Evolutionary conservation across 1,140 invertebrate genomes (phyloP).

Genomic region (Drosophila nebulosa): DNA sequence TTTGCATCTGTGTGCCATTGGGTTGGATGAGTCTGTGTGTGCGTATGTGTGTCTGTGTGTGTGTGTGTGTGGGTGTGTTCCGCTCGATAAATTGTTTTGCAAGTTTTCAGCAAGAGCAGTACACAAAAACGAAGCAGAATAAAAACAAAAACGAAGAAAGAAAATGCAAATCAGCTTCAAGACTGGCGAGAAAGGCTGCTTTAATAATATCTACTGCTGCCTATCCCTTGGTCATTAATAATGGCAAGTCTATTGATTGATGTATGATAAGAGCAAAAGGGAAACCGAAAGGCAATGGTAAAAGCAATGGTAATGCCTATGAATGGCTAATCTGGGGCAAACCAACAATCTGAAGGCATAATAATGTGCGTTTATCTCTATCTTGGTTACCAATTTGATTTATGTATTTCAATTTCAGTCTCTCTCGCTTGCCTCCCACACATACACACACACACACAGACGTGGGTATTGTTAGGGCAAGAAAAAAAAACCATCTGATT

Average conservation of each 20-base stretch:
- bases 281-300: background rate
- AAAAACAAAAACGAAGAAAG: background rate
- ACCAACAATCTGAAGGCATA: slow-evolving; percentile 52
- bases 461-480: no score
- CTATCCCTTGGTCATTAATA: slow-evolving; percentile 54
- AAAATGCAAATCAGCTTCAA: slow-evolving; percentile 35
- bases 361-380: slow-evolving; percentile 75
- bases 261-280: slow-evolving; percentile 60
- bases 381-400: slow-evolving; percentile 71
- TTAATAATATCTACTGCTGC: slow-evolving; percentile 23
- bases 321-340: background rate
- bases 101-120: slow-evolving; percentile 25
- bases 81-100: slow-evolving; percentile 58
- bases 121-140: background rate
- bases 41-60: background rate
- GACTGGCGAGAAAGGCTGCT: background rate
- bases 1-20: slow-evolving; percentile 34
- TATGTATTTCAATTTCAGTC: slow-evolving; percentile 72
- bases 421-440: background rate
- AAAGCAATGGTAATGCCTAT: background rate
- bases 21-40: slow-evolving; percentile 23
- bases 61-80: slow-evolving; percentile 25
- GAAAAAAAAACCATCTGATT: slow-evolving; percentile 32
- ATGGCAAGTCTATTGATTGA: slow-evolving; percentile 68
- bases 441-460: slow-evolving; percentile 30